Percentiles rank a stretch among this genome's conserved stretches.
Conservation (phyloP, 2,888 invertebrate species). For the Lacanobia wlatinum region DNA sequence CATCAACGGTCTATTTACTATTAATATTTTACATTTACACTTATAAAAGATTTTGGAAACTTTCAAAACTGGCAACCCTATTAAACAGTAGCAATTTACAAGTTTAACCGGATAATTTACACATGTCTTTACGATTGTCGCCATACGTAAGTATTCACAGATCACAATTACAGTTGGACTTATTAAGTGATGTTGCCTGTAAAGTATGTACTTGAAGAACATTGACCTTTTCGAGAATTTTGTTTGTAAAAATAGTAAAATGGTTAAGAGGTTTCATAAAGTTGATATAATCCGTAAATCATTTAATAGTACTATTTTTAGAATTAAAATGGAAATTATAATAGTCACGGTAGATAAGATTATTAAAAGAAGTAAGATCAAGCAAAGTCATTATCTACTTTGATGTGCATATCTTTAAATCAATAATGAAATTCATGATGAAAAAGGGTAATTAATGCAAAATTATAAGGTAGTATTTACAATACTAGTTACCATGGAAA, state of each 20-base stretch:
- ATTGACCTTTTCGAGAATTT: slow-evolving; percentile 26
- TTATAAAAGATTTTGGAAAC: neutral
- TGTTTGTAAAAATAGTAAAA: slow-evolving; percentile 13
- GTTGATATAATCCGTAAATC: slow-evolving; percentile 9
- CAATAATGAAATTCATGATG: slow-evolving; percentile 3
- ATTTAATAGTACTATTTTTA: slow-evolving; percentile 3
- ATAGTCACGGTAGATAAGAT: slow-evolving; percentile 3
- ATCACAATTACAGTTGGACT: slow-evolving; percentile 33
- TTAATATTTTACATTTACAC: no score
- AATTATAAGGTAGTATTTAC: neutral
- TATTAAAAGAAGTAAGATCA: slow-evolving; percentile 15
- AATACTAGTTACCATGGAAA: no score
- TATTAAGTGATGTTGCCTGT: slow-evolving; percentile 29
- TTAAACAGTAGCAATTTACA: slow-evolving; percentile 45
- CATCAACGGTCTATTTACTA: no score
- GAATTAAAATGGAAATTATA: neutral
- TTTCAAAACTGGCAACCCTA: slow-evolving; percentile 36
- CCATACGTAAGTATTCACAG: slow-evolving; percentile 33
- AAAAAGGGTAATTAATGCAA: neutral
- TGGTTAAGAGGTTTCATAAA: slow-evolving; percentile 3
- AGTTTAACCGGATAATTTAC: slow-evolving; percentile 39
- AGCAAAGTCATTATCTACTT: neutral
- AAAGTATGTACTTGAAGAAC: slow-evolving; percentile 22
- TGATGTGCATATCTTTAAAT: neutral
- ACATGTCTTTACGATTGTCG: slow-evolving; percentile 49